Conservation (phyloP, 2,113 vertebrate genomes). For the Laticauda laticaudata region DNA sequence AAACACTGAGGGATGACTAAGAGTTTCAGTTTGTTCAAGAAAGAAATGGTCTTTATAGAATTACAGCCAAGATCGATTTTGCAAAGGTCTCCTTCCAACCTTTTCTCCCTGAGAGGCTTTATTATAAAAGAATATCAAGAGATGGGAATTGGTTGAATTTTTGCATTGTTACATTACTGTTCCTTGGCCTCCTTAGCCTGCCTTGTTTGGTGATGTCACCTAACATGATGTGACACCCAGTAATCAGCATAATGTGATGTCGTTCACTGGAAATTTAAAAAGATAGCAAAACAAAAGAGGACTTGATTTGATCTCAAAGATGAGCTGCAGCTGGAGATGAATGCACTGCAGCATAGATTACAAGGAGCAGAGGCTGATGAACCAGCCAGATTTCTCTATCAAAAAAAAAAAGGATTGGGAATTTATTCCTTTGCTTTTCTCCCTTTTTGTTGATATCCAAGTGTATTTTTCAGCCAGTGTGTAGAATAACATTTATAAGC, state of each 20-base stretch:
- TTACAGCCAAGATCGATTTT: neutral
- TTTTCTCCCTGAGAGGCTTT: neutral
- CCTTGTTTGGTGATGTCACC: constrained; percentile 11
- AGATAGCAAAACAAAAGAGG: constrained; percentile 35
- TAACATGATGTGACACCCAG: constrained; percentile 24
- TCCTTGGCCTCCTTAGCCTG: neutral
- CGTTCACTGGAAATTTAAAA: constrained; percentile 30
- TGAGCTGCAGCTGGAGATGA: constrained; percentile 24
- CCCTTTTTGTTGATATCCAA: neutral
- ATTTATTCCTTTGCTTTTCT: neutral
- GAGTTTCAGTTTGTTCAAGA: neutral
- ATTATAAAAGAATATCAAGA: neutral
- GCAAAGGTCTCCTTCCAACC: neutral
- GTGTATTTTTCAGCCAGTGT: constrained; percentile 1
- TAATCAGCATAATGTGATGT: constrained; percentile 34
- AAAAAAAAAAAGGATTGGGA: neutral
- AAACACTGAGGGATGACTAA: neutral
- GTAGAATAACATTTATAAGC: neutral
- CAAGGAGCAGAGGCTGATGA: constrained; percentile 13
- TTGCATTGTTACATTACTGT: constrained; percentile 1
- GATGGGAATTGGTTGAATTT: neutral
- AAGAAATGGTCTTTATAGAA: neutral
- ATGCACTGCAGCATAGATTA: constrained; percentile 1
- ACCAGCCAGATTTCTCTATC: constrained; percentile 3
- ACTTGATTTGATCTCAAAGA: constrained; percentile 26